Evolutionary conservation across 23 tunicate species (phyloP).

Genomic region (Botrylloides violaceus): DNA sequence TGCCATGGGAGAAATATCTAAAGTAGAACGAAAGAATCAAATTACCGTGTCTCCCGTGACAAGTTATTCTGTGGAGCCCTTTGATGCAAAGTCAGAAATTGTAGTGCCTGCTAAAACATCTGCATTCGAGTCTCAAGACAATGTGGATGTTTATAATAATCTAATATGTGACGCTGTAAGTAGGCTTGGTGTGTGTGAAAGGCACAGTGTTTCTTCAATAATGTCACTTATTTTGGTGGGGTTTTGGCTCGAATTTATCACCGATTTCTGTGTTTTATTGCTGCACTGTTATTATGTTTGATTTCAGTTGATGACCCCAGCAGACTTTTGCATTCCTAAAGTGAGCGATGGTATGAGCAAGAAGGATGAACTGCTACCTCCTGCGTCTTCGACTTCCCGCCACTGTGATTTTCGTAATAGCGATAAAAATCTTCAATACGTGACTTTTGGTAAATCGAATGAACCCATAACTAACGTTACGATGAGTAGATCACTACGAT

Average conservation of each 20-base stretch:
- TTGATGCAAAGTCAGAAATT: background rate
- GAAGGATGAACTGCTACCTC: background rate
- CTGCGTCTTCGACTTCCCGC: constrained; percentile 3
- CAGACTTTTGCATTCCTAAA: background rate
- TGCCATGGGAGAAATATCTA: background rate
- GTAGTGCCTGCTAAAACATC: too few species aligned
- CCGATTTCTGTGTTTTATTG: background rate
- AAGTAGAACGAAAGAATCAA: background rate
- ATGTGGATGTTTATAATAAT: too few species aligned
- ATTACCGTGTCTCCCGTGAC: background rate
- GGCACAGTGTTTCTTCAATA: background rate
- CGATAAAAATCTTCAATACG: too few species aligned
- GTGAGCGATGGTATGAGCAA: background rate
- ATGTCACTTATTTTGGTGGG: background rate
- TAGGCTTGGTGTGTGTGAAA: too few species aligned
- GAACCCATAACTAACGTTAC: too few species aligned
- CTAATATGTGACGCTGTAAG: too few species aligned
- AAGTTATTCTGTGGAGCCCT: background rate
- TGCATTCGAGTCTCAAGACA: background rate
- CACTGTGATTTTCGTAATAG: too few species aligned
- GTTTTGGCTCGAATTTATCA: background rate
- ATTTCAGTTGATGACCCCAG: constrained; percentile 1
- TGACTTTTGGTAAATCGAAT: too few species aligned
- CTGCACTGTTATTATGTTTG: too few species aligned
- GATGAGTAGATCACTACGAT: too few species aligned